These are phyloP conservation scores for Callipepla squamata DNA, from an alignment of 2,113 vertebrate genomes.

Conservation along the genomic window DNA sequence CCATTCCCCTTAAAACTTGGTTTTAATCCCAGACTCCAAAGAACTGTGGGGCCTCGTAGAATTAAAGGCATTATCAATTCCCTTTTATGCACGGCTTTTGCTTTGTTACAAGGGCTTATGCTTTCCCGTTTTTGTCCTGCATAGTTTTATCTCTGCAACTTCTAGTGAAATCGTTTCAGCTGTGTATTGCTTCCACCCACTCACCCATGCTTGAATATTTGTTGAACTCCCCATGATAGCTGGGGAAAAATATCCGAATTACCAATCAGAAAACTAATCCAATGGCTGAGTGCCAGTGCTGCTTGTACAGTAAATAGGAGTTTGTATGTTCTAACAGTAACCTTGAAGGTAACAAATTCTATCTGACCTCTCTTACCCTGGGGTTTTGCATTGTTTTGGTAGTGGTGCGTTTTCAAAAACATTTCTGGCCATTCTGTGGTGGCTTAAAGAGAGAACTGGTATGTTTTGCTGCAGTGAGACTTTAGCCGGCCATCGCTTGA, in stretches of 20 bases:
- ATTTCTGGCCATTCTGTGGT: neutral
- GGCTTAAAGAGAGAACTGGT: neutral
- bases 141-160: constrained; percentile 2
- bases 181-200: constrained; percentile 38
- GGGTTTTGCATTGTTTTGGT: neutral
- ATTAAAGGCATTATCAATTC: constrained; percentile 21
- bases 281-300: neutral
- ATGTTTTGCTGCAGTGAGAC: constrained; percentile 20
- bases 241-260: constrained; percentile 27
- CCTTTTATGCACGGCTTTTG: constrained; percentile 19
- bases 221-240: constrained; percentile 34
- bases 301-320: neutral
- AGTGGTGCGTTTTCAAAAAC: neutral
- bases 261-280: constrained; percentile 37
- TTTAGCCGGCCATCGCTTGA: neutral
- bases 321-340: neutral
- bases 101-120: constrained; percentile 18
- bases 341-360: neutral
- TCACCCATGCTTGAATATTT: constrained; percentile 17
- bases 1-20: neutral
- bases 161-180: constrained; percentile 38
- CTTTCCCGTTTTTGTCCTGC: constrained; percentile 22
- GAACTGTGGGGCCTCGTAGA: neutral
- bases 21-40: constrained; percentile 24
- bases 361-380: neutral